phyloP scores from a whole-genome alignment of 2,113 vertebrate genomes.

The western clawed frog (Xenopus tropicalis) region DNA sequence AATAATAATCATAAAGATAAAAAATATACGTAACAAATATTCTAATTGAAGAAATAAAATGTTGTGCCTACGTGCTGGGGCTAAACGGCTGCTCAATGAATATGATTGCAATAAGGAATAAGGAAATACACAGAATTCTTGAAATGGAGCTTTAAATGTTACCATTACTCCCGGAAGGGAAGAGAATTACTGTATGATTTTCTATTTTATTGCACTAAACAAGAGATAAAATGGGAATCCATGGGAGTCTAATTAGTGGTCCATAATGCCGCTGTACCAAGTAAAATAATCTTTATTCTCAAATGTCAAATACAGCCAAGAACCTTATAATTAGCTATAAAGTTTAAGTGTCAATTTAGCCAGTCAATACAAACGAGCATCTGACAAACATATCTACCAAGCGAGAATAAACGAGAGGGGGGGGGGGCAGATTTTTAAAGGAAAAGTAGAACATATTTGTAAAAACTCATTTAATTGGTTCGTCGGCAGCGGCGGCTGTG shows the following conservation, averaged over 20 bases:
- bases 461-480: no score
- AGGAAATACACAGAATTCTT: neutral
- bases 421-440: no score
- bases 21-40: neutral
- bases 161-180: slow-evolving; percentile 15
- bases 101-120: neutral
- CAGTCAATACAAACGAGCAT: slow-evolving; percentile 39
- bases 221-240: slow-evolving; percentile 39
- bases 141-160: neutral
- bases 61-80: neutral
- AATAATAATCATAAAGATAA: neutral
- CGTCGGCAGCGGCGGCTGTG: no score
- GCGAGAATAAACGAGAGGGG: slow-evolving; percentile 6
- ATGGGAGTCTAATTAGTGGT: slow-evolving; percentile 41
- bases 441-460: no score
- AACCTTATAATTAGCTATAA: slow-evolving; percentile 44
- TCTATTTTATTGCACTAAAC: slow-evolving; percentile 36
- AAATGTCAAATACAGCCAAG: slow-evolving; percentile 45
- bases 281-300: slow-evolving; percentile 44
- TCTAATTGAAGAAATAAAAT: slow-evolving; percentile 3
- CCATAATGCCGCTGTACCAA: slow-evolving; percentile 37
- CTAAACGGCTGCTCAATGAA: no score
- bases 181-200: slow-evolving; percentile 25
- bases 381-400: slow-evolving; percentile 38
- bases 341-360: slow-evolving; percentile 44